Percentiles rank a stretch among this genome's conserved stretches.
These are phyloP conservation scores for Gadopsis marmoratus DNA, from an alignment of 2,797 vertebrate species.

Conservation along the genomic window DNA sequence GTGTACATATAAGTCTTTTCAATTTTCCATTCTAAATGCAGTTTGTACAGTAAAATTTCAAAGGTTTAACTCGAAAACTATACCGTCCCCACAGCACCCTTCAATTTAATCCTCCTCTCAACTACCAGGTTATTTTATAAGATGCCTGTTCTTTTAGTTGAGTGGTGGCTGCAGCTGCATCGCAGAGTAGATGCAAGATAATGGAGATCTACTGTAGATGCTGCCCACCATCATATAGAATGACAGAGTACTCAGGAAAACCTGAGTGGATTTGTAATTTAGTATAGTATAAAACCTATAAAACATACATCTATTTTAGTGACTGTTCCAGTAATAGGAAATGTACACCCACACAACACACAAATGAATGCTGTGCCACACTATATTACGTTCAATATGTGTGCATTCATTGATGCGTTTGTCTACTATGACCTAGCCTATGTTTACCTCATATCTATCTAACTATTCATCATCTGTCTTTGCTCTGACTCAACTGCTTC, in stretches of 20 bases:
- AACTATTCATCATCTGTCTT: slow-evolving; percentile 24
- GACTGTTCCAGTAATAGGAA: slow-evolving; percentile 15
- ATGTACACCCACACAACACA: slow-evolving; percentile 4
- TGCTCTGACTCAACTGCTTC: slow-evolving; percentile 29
- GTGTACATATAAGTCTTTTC: not conserved
- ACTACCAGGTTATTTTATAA: slow-evolving; percentile 2
- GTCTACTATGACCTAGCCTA: slow-evolving; percentile 8
- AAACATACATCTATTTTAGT: slow-evolving; percentile 32
- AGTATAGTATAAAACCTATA: slow-evolving; percentile 5
- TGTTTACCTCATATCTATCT: slow-evolving; percentile 39
- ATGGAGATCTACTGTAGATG: slow-evolving; percentile 24
- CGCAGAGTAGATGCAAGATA: slow-evolving; percentile 16
- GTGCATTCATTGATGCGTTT: slow-evolving; percentile 8
- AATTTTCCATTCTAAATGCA: not conserved
- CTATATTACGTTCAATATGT: not conserved
- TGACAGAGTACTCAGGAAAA: slow-evolving; percentile 17
- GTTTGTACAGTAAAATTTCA: not conserved
- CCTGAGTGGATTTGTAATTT: slow-evolving; percentile 5
- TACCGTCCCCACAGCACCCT: not conserved
- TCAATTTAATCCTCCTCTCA: slow-evolving; percentile 6
- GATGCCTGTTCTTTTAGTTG: slow-evolving; percentile 5
- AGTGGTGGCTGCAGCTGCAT: not conserved
- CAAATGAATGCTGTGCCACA: not conserved
- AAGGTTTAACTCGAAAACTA: not conserved
- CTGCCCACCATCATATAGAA: slow-evolving; percentile 9